Conservation (phyloP, 1,140 invertebrate species). For the Drosophila funebris region DNA sequence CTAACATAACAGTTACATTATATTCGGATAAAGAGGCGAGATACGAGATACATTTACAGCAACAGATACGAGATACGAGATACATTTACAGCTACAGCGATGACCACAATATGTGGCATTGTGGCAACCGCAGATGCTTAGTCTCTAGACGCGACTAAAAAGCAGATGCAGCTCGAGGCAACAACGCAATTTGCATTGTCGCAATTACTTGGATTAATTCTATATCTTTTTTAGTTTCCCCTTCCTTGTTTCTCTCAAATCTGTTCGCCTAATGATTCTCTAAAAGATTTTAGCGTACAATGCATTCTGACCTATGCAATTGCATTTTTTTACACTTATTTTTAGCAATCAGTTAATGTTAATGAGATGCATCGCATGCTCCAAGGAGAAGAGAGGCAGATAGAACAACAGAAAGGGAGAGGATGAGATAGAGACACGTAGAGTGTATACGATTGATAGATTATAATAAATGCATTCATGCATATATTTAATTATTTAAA, state of each 20-base stretch:
- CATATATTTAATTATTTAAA: no score
- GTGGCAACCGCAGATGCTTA: slow-evolving; percentile 18
- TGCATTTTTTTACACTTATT: slow-evolving; percentile 14
- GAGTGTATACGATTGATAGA: no score
- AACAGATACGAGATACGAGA: background rate
- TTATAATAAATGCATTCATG: no score
- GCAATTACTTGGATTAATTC: background rate
- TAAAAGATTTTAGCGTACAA: slow-evolving; percentile 3
- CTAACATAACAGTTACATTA: background rate
- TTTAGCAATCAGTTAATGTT: slow-evolving; percentile 25
- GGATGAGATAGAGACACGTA: no score
- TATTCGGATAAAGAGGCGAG: background rate
- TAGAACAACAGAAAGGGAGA: background rate
- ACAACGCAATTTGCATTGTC: slow-evolving; percentile 43
- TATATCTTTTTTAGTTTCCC: slow-evolving; percentile 1
- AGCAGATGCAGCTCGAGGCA: slow-evolving; percentile 14
- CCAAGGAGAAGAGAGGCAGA: background rate
- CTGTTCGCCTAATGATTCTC: background rate
- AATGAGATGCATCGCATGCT: slow-evolving; percentile 6
- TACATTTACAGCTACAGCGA: background rate
- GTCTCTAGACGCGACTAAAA: background rate
- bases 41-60: background rate
- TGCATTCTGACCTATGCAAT: slow-evolving; percentile 47
- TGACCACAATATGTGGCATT: slow-evolving; percentile 30
- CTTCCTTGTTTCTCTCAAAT: background rate